Percentiles rank a stretch among this genome's conserved stretches.
Conservation (phyloP, 2,113 vertebrate genomes). For the Otus sunia region DNA sequence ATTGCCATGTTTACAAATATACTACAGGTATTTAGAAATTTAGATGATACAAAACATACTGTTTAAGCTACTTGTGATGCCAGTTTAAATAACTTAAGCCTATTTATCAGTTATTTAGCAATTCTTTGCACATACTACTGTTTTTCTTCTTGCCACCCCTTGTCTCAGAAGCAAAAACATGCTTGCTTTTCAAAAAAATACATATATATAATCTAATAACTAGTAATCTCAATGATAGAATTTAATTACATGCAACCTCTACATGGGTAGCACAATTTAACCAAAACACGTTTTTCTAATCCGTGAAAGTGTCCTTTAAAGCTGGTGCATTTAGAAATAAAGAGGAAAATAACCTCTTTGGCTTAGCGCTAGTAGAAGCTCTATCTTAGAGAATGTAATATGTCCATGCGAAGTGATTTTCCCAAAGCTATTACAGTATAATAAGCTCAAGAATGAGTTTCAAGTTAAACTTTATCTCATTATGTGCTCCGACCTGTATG, state of each 20-base stretch:
- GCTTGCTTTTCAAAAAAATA: slow-evolving; percentile 33
- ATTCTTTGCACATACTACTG: slow-evolving; percentile 65
- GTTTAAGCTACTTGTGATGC: slow-evolving; percentile 59
- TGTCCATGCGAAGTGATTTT: slow-evolving; percentile 26
- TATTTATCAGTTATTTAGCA: slow-evolving; percentile 71
- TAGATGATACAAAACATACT: slow-evolving; percentile 70
- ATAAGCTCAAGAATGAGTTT: slow-evolving; percentile 52
- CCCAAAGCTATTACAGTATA: slow-evolving; percentile 16
- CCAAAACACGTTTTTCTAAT: slow-evolving; percentile 61
- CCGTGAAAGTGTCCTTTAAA: slow-evolving; percentile 24
- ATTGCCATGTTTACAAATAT: slow-evolving; percentile 83
- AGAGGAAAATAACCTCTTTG: slow-evolving; percentile 49
- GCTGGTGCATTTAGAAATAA: neutral
- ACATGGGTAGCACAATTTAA: slow-evolving; percentile 21
- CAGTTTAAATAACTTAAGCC: slow-evolving; percentile 72
- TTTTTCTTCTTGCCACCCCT: slow-evolving; percentile 2
- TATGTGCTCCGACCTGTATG: slow-evolving; percentile 44
- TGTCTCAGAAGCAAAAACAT: slow-evolving; percentile 10
- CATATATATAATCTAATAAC: slow-evolving; percentile 62
- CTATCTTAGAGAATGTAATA: neutral
- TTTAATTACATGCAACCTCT: slow-evolving; percentile 58
- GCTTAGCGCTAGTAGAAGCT: neutral
- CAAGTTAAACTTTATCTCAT: slow-evolving; percentile 57
- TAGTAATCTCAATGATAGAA: slow-evolving; percentile 50
- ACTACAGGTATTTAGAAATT: slow-evolving; percentile 80